phyloP scores from a whole-genome alignment of 2,888 invertebrate genomes.

The Himalopsyche japonica region DNA sequence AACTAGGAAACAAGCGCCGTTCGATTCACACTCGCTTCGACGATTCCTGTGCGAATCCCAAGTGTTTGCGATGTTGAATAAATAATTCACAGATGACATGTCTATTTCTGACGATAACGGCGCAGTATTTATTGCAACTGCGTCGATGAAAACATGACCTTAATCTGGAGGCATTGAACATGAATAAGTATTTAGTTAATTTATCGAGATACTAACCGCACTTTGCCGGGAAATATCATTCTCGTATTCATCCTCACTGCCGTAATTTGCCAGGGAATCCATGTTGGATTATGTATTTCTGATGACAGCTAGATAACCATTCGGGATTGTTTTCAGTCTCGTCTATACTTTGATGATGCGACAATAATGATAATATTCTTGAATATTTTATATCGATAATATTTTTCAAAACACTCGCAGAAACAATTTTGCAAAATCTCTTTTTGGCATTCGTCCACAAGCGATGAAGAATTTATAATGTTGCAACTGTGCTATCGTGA shows the following conservation, averaged over 20 bases:
- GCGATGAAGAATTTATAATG: not conserved
- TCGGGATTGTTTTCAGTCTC: not conserved
- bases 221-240: conserved; percentile 22
- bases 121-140: not conserved
- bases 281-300: conserved; percentile 7
- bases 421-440: not conserved
- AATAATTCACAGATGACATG: not conserved
- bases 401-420: not conserved
- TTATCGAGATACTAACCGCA: conserved; percentile 11
- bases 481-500: not conserved
- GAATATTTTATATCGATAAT: not conserved
- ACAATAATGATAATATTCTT: not conserved
- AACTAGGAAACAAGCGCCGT: too few species aligned
- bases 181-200: not conserved
- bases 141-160: not conserved
- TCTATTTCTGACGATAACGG: not conserved
- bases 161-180: not conserved
- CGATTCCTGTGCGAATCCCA: too few species aligned
- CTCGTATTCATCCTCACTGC: conserved; percentile 34
- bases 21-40: too few species aligned
- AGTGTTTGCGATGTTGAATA: too few species aligned
- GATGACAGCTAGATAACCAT: not conserved
- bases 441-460: not conserved
- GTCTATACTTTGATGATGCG: not conserved
- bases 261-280: conserved; percentile 34